Conservation (phyloP, 2,797 vertebrate species). For the Macrochelys suwanniensis region DNA sequence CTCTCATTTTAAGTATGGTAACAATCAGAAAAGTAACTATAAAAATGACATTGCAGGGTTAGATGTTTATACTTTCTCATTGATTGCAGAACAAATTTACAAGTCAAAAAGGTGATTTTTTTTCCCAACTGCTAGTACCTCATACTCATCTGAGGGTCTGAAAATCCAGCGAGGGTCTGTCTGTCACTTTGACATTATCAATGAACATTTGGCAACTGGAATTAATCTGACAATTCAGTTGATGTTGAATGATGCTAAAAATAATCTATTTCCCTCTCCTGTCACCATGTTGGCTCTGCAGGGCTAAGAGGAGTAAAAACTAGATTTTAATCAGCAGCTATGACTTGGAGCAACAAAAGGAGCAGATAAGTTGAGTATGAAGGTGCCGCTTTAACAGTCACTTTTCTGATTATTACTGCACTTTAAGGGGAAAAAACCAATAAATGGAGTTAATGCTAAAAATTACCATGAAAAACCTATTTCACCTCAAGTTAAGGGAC, state of each 20-base stretch:
- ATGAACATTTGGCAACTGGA: not conserved
- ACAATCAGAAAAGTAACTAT: not conserved
- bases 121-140: not conserved
- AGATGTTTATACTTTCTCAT: not conserved
- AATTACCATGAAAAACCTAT: slow-evolving; percentile 59
- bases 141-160: not conserved
- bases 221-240: slow-evolving; percentile 3
- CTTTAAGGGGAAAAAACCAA: slow-evolving; percentile 8
- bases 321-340: slow-evolving; percentile 39
- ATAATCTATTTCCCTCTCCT: not conserved
- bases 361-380: slow-evolving; percentile 4
- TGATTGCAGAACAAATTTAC: not conserved
- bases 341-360: slow-evolving; percentile 6
- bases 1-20: not conserved
- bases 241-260: not conserved
- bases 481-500: slow-evolving; percentile 47
- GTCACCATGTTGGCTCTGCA: not conserved
- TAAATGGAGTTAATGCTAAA: slow-evolving; percentile 48
- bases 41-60: not conserved
- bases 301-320: not conserved
- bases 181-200: not conserved
- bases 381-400: not conserved
- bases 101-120: not conserved
- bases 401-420: slow-evolving; percentile 32
- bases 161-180: not conserved